Base-by-base conservation (phyloP, 2,113 vertebrate species). In the Ophthalmolycus amberensis region DNA sequence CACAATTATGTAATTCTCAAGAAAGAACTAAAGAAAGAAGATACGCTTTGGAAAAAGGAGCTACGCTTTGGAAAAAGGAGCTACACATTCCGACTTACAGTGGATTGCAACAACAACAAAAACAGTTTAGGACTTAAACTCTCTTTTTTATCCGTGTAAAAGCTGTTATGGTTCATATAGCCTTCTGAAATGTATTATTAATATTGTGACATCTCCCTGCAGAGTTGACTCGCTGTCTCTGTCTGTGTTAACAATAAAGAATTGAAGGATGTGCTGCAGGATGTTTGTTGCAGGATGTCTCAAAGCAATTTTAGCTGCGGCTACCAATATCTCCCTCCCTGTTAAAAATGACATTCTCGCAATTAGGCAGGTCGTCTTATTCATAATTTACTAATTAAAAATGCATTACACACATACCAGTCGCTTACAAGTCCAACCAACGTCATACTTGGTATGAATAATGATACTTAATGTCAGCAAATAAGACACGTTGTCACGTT, bases 221-320 rank as follows among this genome's bases (percentile, higher is more conserved):
- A 14, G 27, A 48, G 22, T 37, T n/a, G 40, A 68, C 3, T 77
- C 65, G 59, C 3, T 16, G 40, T 62, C 12, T 15, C 22, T 18
- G 15, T 5, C 18, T 70, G 22, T 42, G 5, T 40, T 5, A 58
- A 60, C 22, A 67, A 88, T 34, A 11, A 71, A 38, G 6, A 71
- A 6, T 3, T 40, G 65, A 64, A 37, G 5, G 62, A 74, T 22
- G 42, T 1, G 58, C 11, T 12, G 32, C 64, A 54, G 27, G 44
- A 27, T 37, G 18, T 18, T 34, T 11, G 8, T 4, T 59, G 5
- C 34, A 34, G 46, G 20, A 52, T 58, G 79, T 75, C 79, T 83
- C 82, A 56, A 40, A 81, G 32, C 76, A 82, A 79, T 79, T 67
- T 72, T 5, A 65, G 11, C 37, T 22, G 11, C 29, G 27, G 16